A percentile compares a stretch with the other conserved stretches of the same genome.
Evolutionary conservation across 64 coral and sea anemone genomes (phyloP).

Genomic region (Dendronephthya gigantea): DNA sequence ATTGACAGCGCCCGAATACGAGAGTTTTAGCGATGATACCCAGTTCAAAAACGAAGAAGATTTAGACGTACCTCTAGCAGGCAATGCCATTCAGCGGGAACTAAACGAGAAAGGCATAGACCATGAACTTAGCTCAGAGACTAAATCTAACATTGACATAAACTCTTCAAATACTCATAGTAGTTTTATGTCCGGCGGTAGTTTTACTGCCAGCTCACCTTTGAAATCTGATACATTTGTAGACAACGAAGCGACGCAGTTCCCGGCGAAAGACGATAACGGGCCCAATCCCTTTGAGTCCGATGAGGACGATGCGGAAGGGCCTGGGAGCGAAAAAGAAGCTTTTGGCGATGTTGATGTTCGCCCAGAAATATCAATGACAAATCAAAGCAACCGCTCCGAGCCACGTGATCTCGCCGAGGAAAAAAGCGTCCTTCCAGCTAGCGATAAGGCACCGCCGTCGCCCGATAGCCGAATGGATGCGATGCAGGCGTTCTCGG

Average conservation of each 20-base stretch:
- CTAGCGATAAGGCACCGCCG: not conserved
- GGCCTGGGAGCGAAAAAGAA: too few relatives aligned
- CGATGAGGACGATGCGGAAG: not conserved
- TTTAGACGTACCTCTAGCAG: not conserved
- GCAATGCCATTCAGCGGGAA: not conserved
- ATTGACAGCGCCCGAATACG: not conserved
- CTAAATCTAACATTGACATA: not conserved
- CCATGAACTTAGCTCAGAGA: not conserved
- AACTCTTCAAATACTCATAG: not conserved
- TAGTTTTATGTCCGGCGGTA: not conserved
- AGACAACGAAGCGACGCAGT: not conserved
- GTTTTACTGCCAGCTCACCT: not conserved
- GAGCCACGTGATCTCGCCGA: not conserved
- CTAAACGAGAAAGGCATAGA: not conserved
- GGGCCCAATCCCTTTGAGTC: not conserved
- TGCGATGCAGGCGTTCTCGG: not conserved
- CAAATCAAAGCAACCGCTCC: not conserved
- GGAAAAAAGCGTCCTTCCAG: not conserved
- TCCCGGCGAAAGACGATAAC: not conserved
- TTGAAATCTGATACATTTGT: constrained; percentile 3
- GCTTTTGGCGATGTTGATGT: too few relatives aligned
- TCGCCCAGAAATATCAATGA: not conserved
- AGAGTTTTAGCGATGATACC: not conserved
- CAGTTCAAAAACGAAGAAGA: not conserved
- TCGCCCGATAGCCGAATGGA: not conserved